These are phyloP conservation scores for Colletes gigas DNA, from an alignment of 1,140 invertebrate genomes.

Conservation along the genomic window DNA sequence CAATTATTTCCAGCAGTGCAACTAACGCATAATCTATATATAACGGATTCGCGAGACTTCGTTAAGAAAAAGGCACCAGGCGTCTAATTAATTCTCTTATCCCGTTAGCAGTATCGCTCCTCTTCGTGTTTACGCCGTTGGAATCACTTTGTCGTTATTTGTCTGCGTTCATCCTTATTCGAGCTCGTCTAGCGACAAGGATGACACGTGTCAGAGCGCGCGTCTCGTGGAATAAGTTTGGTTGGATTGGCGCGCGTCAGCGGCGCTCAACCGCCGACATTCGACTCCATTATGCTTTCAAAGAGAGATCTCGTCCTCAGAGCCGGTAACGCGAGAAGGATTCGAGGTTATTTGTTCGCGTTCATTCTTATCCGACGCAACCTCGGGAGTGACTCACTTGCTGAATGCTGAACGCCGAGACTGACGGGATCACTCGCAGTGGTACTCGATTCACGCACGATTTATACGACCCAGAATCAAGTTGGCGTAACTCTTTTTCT, in stretches of 20 bases:
- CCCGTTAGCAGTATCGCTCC: not conserved
- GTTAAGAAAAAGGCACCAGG: no score
- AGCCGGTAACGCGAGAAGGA: constrained; percentile 28
- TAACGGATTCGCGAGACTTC: no score
- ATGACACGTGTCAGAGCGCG: constrained; percentile 45
- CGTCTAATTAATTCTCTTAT: no score
- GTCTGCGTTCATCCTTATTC: constrained; percentile 37
- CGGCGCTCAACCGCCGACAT: constrained; percentile 22
- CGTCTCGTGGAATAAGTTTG: constrained; percentile 37
- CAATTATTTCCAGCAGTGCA: no score
- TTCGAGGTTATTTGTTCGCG: constrained; percentile 62
- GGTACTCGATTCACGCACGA: constrained; percentile 32
- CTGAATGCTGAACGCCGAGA: constrained; percentile 50
- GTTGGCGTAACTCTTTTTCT: no score
- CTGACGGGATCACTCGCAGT: constrained; percentile 54
- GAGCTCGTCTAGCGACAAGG: constrained; percentile 24
- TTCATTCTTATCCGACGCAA: constrained; percentile 61
- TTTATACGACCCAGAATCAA: not conserved
- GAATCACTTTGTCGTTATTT: constrained; percentile 39
- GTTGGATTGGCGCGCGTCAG: constrained; percentile 26
- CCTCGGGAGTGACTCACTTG: constrained; percentile 61
- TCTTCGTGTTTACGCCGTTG: not conserved
- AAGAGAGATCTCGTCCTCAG: not conserved
- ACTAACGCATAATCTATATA: no score
- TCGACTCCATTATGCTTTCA: no score